Percentiles rank a stretch among this genome's conserved stretches.
phyloP scores from a whole-genome alignment of 2,797 vertebrate species.

The Rachycentron canadum region DNA sequence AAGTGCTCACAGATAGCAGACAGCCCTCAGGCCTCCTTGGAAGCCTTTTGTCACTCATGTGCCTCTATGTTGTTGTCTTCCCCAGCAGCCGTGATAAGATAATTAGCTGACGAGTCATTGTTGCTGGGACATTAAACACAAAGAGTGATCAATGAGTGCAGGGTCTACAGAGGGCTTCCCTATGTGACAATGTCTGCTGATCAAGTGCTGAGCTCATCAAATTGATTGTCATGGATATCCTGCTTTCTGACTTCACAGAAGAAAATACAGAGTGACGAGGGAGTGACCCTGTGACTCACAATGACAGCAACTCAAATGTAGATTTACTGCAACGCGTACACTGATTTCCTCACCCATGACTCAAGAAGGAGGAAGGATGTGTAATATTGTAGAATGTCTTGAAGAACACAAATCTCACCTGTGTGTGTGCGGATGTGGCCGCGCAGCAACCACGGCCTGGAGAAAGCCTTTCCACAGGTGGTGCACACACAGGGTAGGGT shows the following conservation, averaged over 20 bases:
- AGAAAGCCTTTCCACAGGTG: conserved; percentile 98
- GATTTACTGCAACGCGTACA: background rate
- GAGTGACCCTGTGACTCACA: conserved; percentile 42
- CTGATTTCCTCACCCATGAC: conserved; percentile 30
- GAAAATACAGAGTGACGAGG: conserved; percentile 14
- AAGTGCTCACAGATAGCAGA: conserved; percentile 69
- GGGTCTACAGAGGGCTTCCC: conserved; percentile 65
- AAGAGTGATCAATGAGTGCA: conserved; percentile 80
- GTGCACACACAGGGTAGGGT: conserved; percentile 96
- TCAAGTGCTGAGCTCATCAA: conserved; percentile 61
- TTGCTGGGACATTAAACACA: conserved; percentile 75
- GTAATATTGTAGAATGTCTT: background rate
- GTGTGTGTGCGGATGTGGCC: conserved; percentile 98
- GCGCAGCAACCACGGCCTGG: conserved; percentile 95
- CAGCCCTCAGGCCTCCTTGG: conserved; percentile 59
- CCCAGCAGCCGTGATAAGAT: conserved; percentile 73
- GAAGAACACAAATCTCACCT: conserved; percentile 82
- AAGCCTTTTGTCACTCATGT: conserved; percentile 68
- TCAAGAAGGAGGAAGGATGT: background rate
- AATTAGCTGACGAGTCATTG: conserved; percentile 75
- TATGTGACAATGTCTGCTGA: conserved; percentile 67
- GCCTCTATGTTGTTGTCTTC: conserved; percentile 54
- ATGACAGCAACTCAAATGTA: conserved; percentile 21
- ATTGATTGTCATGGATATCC: conserved; percentile 56
- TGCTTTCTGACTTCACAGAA: conserved; percentile 22